These are phyloP conservation scores for Ceratina japonica DNA, from an alignment of 1,140 invertebrate species.

Conservation along the genomic window DNA sequence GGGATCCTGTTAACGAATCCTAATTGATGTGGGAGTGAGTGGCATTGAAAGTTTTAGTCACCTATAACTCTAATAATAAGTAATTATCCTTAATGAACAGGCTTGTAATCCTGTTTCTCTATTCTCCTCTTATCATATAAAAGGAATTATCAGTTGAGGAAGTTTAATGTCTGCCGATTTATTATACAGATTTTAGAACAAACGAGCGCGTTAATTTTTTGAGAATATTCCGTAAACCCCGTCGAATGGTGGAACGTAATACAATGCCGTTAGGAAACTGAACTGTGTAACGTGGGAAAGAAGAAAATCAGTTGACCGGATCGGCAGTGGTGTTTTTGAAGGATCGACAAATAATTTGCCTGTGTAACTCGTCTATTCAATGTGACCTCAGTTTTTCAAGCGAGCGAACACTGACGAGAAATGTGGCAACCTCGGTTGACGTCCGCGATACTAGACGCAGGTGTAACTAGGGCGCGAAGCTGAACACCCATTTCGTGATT, in stretches of 20 bases:
- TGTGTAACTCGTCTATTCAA: constrained; percentile 32
- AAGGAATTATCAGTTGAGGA: too few relatives aligned
- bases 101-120: not conserved
- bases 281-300: not conserved
- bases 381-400: constrained; percentile 48
- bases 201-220: not conserved
- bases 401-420: constrained; percentile 23
- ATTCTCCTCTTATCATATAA: not conserved
- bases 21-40: not conserved
- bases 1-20: not conserved
- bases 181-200: not conserved
- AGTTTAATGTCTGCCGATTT: too few relatives aligned
- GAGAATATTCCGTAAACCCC: not conserved
- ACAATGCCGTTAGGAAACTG: not conserved
- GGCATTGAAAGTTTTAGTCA: not conserved
- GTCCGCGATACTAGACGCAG: constrained; percentile 53
- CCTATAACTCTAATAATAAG: not conserved
- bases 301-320: constrained; percentile 3
- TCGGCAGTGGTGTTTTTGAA: not conserved
- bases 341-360: constrained; percentile 41
- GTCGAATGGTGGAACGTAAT: too few relatives aligned
- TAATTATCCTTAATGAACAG: not conserved
- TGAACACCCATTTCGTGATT: constrained; percentile 57
- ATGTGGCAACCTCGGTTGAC: constrained; percentile 52
- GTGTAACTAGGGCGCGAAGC: constrained; percentile 68